These are phyloP conservation scores for Pristionchus mayeri DNA, from an alignment of 2,888 invertebrate species.

Conservation along the genomic window DNA sequence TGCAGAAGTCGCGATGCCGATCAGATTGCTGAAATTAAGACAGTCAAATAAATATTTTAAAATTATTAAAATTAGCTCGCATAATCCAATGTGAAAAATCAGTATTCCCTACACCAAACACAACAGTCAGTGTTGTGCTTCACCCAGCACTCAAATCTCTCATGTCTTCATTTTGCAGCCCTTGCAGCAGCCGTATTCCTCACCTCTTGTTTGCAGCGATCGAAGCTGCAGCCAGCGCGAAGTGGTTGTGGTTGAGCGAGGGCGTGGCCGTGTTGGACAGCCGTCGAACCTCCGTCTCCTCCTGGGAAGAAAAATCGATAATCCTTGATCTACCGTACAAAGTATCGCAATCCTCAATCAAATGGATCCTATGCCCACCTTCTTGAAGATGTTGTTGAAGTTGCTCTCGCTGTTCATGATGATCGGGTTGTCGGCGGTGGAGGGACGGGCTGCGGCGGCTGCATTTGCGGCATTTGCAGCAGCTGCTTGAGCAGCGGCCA, in stretches of 20 bases:
- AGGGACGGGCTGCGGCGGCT: neutral
- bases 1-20: conserved; percentile 31
- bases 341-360: neutral
- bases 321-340: neutral
- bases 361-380: neutral
- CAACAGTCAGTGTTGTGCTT: no score
- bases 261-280: neutral
- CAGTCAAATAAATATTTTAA: no score
- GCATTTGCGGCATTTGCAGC: neutral
- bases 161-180: no score
- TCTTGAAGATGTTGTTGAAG: conserved; percentile 62
- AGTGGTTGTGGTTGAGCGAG: neutral
- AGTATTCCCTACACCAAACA: neutral
- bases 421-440: conserved; percentile 49
- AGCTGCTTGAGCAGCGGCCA: neutral
- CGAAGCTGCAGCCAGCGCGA: neutral
- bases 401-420: conserved; percentile 64
- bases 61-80: no score
- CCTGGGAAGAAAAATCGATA: neutral
- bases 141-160: no score
- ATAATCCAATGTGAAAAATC: no score
- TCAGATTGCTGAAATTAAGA: conserved; percentile 23
- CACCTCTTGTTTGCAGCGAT: conserved; percentile 43
- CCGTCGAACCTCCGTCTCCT: conserved; percentile 12
- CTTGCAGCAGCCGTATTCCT: neutral